Base-by-base conservation (phyloP, 2,888 invertebrate species). In the Nymphalis c-album region DNA sequence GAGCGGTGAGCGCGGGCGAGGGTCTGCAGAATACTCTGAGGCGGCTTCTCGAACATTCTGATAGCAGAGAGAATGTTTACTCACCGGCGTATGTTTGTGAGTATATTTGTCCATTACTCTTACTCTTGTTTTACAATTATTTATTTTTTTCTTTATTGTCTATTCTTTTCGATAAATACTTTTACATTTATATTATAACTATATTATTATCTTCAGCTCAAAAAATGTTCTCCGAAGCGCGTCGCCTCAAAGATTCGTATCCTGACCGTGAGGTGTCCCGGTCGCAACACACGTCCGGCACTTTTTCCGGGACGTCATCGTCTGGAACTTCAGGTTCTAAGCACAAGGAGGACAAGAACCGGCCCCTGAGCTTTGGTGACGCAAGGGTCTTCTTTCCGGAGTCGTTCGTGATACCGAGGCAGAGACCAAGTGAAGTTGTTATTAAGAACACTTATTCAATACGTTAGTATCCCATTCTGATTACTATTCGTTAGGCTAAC, bases 11-110 rank as follows among this genome's bases (percentile, higher is more conserved):
- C 93, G 82, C 95, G 83, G 81, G 93, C 78, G 93, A 93, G 84
- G 87, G 90, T 71, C 90, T 97, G 61, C 97, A 97, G 87, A 96
- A 95, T 75, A 96, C 96, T 73, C 87, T 97, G 74, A 93, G 97
- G 20, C 93, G 96, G 75, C 90, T 97, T 68, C 90, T 97, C 17
- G 96, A 96, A 78, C 94, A 94, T 60, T 92, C 94, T 46, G 95
- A 95, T 81, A 95, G 95, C 82, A 94, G 95, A 70, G 95, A 96
- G 82, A 95, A 95, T 73, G 91, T 95, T 8, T 94, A 93, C 80
- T 91, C 93, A 58, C 92, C 93, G 6, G 93, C 93, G 3, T 90
- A 88, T 74, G 73, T 78, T 64, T 78, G 91, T 90, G 68, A 85
- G 88, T 85, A 45, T n/a, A 13, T 10, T 7, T 13, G 7, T n/a